Base-by-base conservation (phyloP, 1,140 invertebrate species). In the Sitobion miscanthi region DNA sequence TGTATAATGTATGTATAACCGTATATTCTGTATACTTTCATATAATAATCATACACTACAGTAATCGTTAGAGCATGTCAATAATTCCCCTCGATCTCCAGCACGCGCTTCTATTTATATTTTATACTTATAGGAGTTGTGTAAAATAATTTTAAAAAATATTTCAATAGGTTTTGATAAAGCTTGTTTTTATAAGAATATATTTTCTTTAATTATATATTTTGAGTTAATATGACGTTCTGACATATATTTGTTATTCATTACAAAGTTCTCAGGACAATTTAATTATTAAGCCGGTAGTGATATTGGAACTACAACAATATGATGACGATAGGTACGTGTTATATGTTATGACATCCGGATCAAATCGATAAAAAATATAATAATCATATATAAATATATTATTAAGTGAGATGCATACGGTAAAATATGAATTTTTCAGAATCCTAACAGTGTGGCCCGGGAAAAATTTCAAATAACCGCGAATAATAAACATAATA, bases 351-450 rank as follows among this genome's bases (percentile, higher is more conserved):
- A 83, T 86, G 85, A 88, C 49, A 35, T 88, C 47, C 87, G 47
- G 49, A 88, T 88, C 87, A 88, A 88, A 88, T 88, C n/a, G n/a
- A n/a, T 5, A 88, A 87, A 88, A 88, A 54, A 52, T 52, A 49
- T 52, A 88, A 88, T 88, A 88, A 52, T n/a, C 86, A 35, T 49
- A 85, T 42, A 45, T 38, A 45, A 11, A 30, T 87, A 87, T 87
- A n/a, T 86, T 87, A 87, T 17, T 86, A n/a, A 87, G 21, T 38
- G 17, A 52, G 30, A 49, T 49, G 47, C 14, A 49, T n/a, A 88
- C 30, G 30, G 45, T 88, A 88, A 49, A 88, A 88, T 88, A 47
- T 86, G 38, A 45, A 25, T 47, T 47, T 86, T 85, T 45, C 25
- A 86, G 42, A 86, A 86, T 47, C 42, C 11, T 45, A 86, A 25